Base-by-base conservation (phyloP, 2,797 vertebrate genomes). In the Tarsius wallacei region DNA sequence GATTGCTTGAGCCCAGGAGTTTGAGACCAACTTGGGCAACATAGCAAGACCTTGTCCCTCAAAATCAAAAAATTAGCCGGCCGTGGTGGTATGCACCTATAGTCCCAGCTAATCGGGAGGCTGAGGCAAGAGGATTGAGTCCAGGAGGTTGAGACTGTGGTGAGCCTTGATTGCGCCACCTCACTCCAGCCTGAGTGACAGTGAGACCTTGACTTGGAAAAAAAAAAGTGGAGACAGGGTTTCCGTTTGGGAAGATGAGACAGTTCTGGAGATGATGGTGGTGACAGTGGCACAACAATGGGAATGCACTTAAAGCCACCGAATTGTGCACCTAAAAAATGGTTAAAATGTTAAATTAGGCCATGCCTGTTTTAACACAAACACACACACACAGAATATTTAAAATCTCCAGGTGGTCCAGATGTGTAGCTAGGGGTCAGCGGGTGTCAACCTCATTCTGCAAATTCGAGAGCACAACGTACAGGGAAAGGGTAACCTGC, bases 241-340 rank as follows among this genome's bases (percentile, higher is more conserved):
- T 70, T 70, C 66, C 33, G 21, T 57, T 7, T 76, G 61, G 87
- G 53, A 76, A 47, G 47, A 77, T 10, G 14, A 63, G 59, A 49
- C 82, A 33, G 28, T 28, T 89, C 61, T 63, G 16, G 71, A 77
- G 22, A 12, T 2, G 90, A 17, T 19, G 22, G 80, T 74, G 14
- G 26, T 59, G 21, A n/a, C 0, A 8, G 11, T 0, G 24, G 15
- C 28, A 26, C n/a, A 21, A n/a, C 22, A 10, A 19, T 7, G 53
- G 4, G 51, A 57, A 80, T 24, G 53, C 7, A 42, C 42, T 42
- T 42, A 42, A 42, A 16, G 33, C 76, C 7, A 8, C 49, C n/a
- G 28, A 80, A 42, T 16, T 26, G 33, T 24, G 42, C 51, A 70
- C 36, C 47, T 51, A 47, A 71, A 31, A 42, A 28, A 78, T 7